phyloP scores from a whole-genome alignment of 2,888 invertebrate genomes.

The Dexiosoma caninum region DNA sequence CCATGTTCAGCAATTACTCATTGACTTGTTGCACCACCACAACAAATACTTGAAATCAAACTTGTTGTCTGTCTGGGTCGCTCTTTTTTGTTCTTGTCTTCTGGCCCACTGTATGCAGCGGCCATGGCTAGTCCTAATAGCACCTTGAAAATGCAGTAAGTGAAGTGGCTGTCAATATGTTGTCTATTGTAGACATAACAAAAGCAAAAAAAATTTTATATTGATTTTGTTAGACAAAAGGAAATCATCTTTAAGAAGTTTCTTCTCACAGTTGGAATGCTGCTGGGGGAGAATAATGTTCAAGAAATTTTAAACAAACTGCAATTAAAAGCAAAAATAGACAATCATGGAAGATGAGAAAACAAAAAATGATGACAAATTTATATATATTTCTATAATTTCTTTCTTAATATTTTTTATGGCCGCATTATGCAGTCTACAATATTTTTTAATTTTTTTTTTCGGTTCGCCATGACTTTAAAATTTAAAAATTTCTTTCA shows the following conservation, averaged over 20 bases:
- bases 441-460: too few species aligned
- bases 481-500: too few species aligned
- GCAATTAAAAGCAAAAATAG: background rate
- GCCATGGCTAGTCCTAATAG: background rate
- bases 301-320: background rate
- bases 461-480: too few species aligned
- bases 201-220: slow-evolving; percentile 3
- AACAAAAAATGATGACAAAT: too few species aligned
- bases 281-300: background rate
- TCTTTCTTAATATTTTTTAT: too few species aligned
- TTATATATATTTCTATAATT: too few species aligned
- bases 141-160: background rate
- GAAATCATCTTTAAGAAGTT: background rate
- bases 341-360: background rate
- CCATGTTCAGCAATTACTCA: slow-evolving; percentile 47
- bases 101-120: background rate
- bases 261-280: background rate
- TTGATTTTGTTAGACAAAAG: background rate
- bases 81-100: background rate
- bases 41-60: slow-evolving; percentile 2
- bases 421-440: too few species aligned
- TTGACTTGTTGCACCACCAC: slow-evolving; percentile 30
- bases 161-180: slow-evolving; percentile 30
- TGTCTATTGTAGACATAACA: background rate
- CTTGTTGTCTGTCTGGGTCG: background rate